Evolutionary conservation across 2,113 vertebrate species (phyloP).

Genomic region (Clupea harengus): DNA sequence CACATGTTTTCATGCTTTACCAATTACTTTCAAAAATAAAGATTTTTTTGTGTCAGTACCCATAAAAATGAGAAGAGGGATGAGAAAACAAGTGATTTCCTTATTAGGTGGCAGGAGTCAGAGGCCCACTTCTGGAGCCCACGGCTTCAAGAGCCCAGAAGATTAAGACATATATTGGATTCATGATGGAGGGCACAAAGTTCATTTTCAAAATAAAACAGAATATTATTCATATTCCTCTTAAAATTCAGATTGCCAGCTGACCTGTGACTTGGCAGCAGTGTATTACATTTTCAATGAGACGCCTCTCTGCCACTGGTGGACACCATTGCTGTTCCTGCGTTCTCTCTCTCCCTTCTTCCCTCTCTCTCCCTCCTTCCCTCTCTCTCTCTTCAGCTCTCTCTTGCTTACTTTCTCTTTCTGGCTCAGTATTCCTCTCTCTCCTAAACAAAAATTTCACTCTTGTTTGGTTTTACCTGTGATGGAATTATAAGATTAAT

Average conservation of each 20-base stretch:
- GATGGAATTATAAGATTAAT: constrained; percentile 73
- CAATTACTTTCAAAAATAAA: constrained; percentile 87
- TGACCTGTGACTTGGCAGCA: constrained; percentile 99
- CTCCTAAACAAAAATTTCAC: background rate
- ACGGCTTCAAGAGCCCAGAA: constrained; percentile 96
- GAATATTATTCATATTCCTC: constrained; percentile 99
- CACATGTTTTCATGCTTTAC: constrained; percentile 86
- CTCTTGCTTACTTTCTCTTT: constrained; percentile 57
- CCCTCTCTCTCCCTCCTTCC: constrained; percentile 50
- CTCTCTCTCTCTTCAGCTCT: background rate
- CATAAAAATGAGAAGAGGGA: constrained; percentile 84
- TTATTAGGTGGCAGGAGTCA: constrained; percentile 99
- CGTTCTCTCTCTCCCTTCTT: constrained; percentile 58
- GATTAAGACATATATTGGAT: constrained; percentile 99
- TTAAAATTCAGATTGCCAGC: constrained; percentile 99
- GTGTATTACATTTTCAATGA: constrained; percentile 99
- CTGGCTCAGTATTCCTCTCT: constrained; percentile 46
- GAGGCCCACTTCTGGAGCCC: constrained; percentile 91
- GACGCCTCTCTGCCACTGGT: constrained; percentile 81
- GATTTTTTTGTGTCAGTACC: constrained; percentile 83
- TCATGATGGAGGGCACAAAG: constrained; percentile 99
- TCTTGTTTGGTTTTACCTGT: background rate
- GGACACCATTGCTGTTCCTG: constrained; percentile 74
- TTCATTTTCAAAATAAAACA: constrained; percentile 99
- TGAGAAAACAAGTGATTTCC: constrained; percentile 99